Base-by-base conservation (phyloP, 2,888 invertebrate genomes). In the Agrotis clavis region DNA sequence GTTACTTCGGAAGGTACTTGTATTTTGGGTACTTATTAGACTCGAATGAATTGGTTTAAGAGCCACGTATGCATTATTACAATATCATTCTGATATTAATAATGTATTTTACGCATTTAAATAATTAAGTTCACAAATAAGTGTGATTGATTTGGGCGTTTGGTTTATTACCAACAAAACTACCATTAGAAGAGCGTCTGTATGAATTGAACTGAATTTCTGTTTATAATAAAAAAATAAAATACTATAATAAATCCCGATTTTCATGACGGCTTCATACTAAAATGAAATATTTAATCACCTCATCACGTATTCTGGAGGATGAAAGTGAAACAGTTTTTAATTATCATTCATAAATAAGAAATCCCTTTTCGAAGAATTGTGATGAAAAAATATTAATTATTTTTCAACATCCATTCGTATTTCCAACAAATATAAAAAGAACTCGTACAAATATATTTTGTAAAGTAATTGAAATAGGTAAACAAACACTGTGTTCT, bases 381-480 rank as follows among this genome's bases (percentile, higher is more conserved):
- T 21, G 18, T 11, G 1, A 14, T 19, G 2, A 18, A 25, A 48
- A 21, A 41, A 35, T 41, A 18, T 53, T 47, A 19, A 51, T 70
- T 4, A 21, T 35, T 56, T 41, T 47, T 16, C 30, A 6, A 48
- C 13, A 35, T 35, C 4, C 13, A 45, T 67, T 60, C 41, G n/a
- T 25, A 25, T 50, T 63, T 75, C 4, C 45, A 51, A 47, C 0
- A 57, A 47, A 19, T 48, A 18, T 18, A 48, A 21, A 45, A 13
- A 41, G 30, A 6, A 61, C 45, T 61, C 3, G 35, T 53, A 45
- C 47, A 18, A 19, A 47, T 62, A 35, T 11, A 57, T 56, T 68
- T 68, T n/a, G 18, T 47, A 35, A 48, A 48, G 16, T 74, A 48
- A 60, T 60, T 67, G 13, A 48, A 67, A 35, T 61, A 35, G n/a